Conservation (phyloP, 2,888 invertebrate species). For the Digitonthophagus gazella region DNA sequence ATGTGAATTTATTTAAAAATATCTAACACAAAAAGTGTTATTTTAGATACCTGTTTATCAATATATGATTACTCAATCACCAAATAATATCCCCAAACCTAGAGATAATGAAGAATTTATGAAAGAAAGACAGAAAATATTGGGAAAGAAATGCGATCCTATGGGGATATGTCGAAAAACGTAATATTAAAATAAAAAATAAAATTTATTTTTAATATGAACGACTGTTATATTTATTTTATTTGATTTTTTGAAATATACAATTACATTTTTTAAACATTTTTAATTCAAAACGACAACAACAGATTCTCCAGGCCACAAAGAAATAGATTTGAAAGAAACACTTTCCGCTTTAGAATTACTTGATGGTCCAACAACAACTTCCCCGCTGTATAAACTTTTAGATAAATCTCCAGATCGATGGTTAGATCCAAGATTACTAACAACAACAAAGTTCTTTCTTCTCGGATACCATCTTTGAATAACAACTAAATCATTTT, state of each 20-base stretch:
- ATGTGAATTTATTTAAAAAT: neutral
- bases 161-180: no score
- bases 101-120: conserved; percentile 27
- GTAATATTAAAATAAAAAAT: no score
- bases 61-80: conserved; percentile 63
- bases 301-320: conserved; percentile 62
- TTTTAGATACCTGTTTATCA: conserved; percentile 66
- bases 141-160: neutral
- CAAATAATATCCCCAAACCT: conserved; percentile 58
- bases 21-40: neutral
- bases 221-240: no score
- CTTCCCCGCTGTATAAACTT: conserved; percentile 71
- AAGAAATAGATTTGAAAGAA: conserved; percentile 56
- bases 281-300: conserved; percentile 62
- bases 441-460: conserved; percentile 72
- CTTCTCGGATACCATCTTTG: conserved; percentile 79
- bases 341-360: conserved; percentile 51
- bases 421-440: conserved; percentile 64
- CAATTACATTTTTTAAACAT: neutral
- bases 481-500: conserved; percentile 64
- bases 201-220: neutral
- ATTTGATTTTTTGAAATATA: neutral
- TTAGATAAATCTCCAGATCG: conserved; percentile 70
- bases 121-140: conserved; percentile 18
- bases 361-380: conserved; percentile 55